These are phyloP conservation scores for Grapholita molesta DNA, from an alignment of 1,140 invertebrate species.

Conservation along the genomic window DNA sequence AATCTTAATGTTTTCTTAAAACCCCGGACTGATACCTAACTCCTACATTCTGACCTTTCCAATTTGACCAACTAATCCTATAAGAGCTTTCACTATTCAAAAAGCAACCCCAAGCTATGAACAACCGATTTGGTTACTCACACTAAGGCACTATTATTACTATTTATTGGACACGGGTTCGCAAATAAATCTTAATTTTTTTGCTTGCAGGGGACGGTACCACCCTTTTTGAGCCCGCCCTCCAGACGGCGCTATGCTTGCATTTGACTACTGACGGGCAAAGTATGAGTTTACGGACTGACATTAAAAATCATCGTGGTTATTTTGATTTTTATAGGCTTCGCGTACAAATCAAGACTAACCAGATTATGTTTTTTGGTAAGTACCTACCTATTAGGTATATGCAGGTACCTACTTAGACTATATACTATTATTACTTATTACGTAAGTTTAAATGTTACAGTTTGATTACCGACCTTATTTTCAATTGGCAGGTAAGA, in stretches of 20 bases:
- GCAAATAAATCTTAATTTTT: slow-evolving; percentile 69
- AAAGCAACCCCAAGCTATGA: background rate
- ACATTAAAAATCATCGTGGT: slow-evolving; percentile 25
- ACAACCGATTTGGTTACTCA: slow-evolving; percentile 17
- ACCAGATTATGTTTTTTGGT: background rate
- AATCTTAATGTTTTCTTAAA: background rate
- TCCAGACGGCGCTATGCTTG: slow-evolving; percentile 22
- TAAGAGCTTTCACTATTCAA: slow-evolving; percentile 1
- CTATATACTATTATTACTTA: too few species aligned
- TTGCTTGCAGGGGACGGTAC: slow-evolving; percentile 55
- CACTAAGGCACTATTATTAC: slow-evolving; percentile 29
- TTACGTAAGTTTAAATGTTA: too few species aligned
- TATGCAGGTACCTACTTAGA: background rate
- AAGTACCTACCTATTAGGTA: background rate
- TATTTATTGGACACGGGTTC: slow-evolving; percentile 36
- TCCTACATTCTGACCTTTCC: background rate
- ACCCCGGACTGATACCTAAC: background rate
- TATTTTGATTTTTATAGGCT: background rate
- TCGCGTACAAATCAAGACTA: background rate
- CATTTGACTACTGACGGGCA: slow-evolving; percentile 29
- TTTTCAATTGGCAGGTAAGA: too few species aligned
- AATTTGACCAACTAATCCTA: slow-evolving; percentile 4
- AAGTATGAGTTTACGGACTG: background rate
- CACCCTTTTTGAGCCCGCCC: slow-evolving; percentile 51
- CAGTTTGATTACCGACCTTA: too few species aligned